Evolutionary conservation across 2,888 invertebrate species (phyloP), one percentile per base, ranked within the genome.

Genomic region (Cantharis rustica): DNA sequence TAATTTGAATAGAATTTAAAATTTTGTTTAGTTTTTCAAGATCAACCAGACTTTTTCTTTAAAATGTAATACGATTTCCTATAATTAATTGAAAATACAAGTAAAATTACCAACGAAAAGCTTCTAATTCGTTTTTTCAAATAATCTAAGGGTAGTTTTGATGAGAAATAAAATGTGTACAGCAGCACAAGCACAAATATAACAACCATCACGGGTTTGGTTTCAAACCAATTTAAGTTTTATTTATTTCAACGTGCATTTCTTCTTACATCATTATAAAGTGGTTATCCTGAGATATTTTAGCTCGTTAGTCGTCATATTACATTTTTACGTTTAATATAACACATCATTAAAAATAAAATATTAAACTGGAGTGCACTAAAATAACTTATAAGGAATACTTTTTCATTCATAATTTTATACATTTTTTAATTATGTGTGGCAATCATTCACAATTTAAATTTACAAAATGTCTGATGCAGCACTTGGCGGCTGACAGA

Each of bases 211-310:
- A n/a, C 47, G 47, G 47, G 47, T 66, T 20, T 17, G 64, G 23
- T 66, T 66, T 66, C 64, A 66, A 66, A 66, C 17, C 64, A 66
- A 66, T 66, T 66, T 66, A 66, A 66, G 13, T 66, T 20, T 23
- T 66, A 20, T 66, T 66, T 66, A 16, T 66, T 66, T 66, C 64
- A 20, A 66, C 17, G 64, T 23, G 23, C 64, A 20, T 23, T 66
- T 23, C 17, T 66, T 23, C 23, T 66, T 66, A 66, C 64, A 66
- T 66, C 64, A 66, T 66, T 66, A 66, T 17, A 66, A 66, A 66
- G 64, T 66, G 64, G 64, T 16, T 20, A 20, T 66, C 23, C 23
- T 66, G 23, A 23, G 64, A 66, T 66, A 66, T 66, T 66, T 20
- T 20, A 47, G 47, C 47, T 47, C 47, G 47, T 47, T 47, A 47